Conservation (phyloP, 2,888 invertebrate species). For the Epirrita christyi region DNA sequence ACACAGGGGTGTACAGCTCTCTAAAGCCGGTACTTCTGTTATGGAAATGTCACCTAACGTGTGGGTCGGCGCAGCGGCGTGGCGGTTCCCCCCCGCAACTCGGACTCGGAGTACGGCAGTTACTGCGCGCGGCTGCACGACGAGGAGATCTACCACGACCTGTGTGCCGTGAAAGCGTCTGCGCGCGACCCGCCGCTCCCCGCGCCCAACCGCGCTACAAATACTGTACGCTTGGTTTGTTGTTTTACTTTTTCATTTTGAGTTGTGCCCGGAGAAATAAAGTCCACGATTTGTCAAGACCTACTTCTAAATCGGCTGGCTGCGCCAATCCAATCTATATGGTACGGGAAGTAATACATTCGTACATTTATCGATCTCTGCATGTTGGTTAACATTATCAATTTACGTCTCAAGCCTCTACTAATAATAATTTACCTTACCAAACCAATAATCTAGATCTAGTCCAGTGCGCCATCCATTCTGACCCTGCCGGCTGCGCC, state of each 20-base stretch:
- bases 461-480: no score
- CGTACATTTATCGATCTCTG: no score
- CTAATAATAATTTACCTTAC: not conserved
- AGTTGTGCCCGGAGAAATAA: constrained; percentile 41
- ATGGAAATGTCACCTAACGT: constrained; percentile 30
- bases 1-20: no score
- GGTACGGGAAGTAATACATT: not conserved
- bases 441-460: not conserved
- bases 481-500: not conserved
- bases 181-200: constrained; percentile 81
- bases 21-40: constrained; percentile 20
- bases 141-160: constrained; percentile 97
- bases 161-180: constrained; percentile 89
- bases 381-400: not conserved
- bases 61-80: constrained; percentile 61
- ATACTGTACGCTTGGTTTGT: constrained; percentile 77
- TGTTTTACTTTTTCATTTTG: constrained; percentile 48
- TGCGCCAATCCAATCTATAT: constrained; percentile 4
- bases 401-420: not conserved
- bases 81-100: constrained; percentile 58
- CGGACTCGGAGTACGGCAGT: constrained; percentile 87
- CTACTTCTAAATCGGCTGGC: not conserved
- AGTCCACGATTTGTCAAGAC: not conserved
- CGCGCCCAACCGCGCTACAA: constrained; percentile 71
- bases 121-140: constrained; percentile 90